Conservation (phyloP, 2,113 vertebrate genomes). For the Carlito syrichta region DNA sequence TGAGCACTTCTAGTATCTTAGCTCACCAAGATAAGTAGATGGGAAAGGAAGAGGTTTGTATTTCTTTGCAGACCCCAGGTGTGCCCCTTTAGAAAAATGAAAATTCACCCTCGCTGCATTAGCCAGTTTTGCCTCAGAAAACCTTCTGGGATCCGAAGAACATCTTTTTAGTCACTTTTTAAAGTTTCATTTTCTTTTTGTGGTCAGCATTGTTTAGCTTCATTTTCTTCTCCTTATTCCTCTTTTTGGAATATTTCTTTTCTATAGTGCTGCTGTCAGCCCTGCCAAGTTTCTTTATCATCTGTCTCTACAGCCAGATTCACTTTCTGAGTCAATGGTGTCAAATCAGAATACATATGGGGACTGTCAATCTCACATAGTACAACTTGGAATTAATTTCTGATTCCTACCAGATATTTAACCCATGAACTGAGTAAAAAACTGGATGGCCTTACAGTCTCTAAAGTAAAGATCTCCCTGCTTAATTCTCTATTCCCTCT, state of each 20-base stretch:
- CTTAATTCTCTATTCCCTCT: background rate
- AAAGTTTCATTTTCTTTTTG: constrained; percentile 11
- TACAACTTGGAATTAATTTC: constrained; percentile 21
- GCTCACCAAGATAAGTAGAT: background rate
- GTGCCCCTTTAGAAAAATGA: background rate
- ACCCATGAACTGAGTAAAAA: constrained; percentile 14
- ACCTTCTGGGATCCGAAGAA: background rate
- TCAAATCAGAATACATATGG: constrained; percentile 26
- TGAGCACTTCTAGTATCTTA: background rate
- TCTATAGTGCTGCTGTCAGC: background rate
- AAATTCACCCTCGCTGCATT: background rate
- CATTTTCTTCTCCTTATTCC: constrained; percentile 16
- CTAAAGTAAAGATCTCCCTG: background rate
- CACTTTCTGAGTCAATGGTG: constrained; percentile 29
- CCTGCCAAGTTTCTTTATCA: constrained; percentile 53
- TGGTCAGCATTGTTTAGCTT: constrained; percentile 38
- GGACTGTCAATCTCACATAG: constrained; percentile 12
- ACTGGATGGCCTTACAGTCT: background rate
- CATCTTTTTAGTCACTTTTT: background rate
- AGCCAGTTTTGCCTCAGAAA: constrained; percentile 25
- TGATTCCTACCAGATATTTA: background rate
- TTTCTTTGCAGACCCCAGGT: background rate
- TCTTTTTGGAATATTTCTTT: constrained; percentile 36
- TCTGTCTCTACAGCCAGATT: constrained; percentile 18
- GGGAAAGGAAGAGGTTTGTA: background rate